Evolutionary conservation across 1,140 invertebrate genomes (phyloP), one percentile per base, ranked within the genome.

Genomic region (Eulimnadia texana): DNA sequence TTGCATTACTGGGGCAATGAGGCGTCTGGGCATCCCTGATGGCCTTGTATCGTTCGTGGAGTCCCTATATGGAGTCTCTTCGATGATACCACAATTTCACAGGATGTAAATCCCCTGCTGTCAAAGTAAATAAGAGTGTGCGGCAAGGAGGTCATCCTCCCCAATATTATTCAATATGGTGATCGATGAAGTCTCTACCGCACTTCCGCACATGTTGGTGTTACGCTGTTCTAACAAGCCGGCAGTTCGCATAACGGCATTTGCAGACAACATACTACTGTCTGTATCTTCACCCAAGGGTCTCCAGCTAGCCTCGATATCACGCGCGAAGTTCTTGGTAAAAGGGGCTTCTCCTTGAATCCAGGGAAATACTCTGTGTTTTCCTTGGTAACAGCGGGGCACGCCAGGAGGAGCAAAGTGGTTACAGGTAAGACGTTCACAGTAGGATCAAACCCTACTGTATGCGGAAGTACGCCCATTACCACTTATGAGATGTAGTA

Each of bases 141-240:
- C 66, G 67, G 33, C 72, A 72, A 62, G 70, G 72, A 1, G 70
- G 70, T 52, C 70, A 68, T 0, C 73, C 3, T 64, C 65, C 1
- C 66, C 65, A 1, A 10, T 70, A 10, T 62, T 73, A 3, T 73
- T 73, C 33, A 71, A 72, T 29, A 49, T 70, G 51, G 64, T 66
- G 3, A 63, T 72, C 51, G 68, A 72, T 20, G 67, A 57, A 13
- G 25, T 65, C 13, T 29, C 68, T 11, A n/a, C 33, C 9, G 9
- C 11, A n/a, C 2, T 61, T 10, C 33, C 58, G 19, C 16, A n/a
- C n/a, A n/a, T n/a, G n/a, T 60, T n/a, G 58, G 58, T 16, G 51
- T 58, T 23, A 6, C 6, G 33, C 6, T 42, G 16, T 16, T 58
- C 9, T 11, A 23, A 16, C 58, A 49, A 22, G 10, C 16, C 13